Evolutionary conservation across 2,113 vertebrate species (phyloP).

Genomic region (Sceloporus undulatus): DNA sequence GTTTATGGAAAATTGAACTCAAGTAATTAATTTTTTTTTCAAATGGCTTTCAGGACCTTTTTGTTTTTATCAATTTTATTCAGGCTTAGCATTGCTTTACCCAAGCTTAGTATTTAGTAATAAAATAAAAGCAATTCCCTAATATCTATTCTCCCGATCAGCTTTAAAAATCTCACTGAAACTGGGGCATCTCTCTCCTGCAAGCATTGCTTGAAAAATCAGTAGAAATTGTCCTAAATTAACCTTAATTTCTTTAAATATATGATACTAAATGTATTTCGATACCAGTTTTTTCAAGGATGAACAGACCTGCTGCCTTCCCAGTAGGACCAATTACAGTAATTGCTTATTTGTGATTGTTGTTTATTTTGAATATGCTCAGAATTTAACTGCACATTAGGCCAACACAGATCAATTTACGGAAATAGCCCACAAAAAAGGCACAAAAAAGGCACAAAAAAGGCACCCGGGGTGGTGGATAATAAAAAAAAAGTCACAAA

Average conservation of each 20-base stretch:
- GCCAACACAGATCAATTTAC: neutral
- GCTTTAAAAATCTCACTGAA: constrained; percentile 8
- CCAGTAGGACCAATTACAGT: no score
- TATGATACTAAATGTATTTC: constrained; percentile 32
- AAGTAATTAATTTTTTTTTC: neutral
- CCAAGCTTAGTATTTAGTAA: neutral
- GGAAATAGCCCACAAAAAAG: neutral
- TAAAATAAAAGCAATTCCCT: neutral
- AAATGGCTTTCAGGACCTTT: neutral
- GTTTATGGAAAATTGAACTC: neutral
- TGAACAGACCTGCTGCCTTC: neutral
- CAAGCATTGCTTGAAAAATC: constrained; percentile 18
- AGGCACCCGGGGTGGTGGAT: no score
- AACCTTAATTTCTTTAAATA: constrained; percentile 7
- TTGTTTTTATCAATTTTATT: constrained; percentile 13
- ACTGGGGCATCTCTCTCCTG: neutral
- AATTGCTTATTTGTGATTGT: neutral
- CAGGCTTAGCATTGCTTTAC: neutral
- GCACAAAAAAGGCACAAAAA: no score
- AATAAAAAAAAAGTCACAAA: no score
- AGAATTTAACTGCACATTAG: neutral
- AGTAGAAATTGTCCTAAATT: constrained; percentile 25
- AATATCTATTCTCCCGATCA: neutral
- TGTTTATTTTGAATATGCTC: neutral
- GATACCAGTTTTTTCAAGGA: constrained; percentile 38